Evolutionary conservation across 1,140 invertebrate genomes (phyloP).

Genomic region (Ditylenchus dipsaci): DNA sequence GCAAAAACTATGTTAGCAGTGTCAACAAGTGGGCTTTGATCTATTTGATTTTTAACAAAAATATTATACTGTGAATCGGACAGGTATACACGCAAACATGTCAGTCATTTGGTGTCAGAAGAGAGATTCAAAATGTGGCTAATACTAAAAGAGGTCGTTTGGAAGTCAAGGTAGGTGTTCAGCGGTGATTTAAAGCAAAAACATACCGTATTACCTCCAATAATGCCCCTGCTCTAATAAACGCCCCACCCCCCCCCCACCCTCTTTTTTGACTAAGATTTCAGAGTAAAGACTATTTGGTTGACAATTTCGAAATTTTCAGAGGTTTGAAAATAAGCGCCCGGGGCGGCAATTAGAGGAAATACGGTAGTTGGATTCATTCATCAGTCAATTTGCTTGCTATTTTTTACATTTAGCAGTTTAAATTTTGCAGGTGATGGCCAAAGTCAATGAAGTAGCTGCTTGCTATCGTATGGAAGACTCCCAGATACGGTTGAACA

Average conservation of each 20-base stretch:
- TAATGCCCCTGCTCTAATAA: no score
- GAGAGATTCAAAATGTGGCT: conserved; percentile 21
- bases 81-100: conserved; percentile 21
- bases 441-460: conserved; percentile 26
- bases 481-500: conserved; percentile 11
- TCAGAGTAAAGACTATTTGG: no score
- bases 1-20: not conserved
- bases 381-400: no score
- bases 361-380: no score
- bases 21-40: conserved; percentile 1
- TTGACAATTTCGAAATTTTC: no score
- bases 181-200: no score
- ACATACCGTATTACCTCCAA: not conserved
- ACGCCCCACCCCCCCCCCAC: no score
- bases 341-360: no score
- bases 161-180: conserved; percentile 13
- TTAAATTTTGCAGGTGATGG: no score
- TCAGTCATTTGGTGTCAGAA: conserved; percentile 17
- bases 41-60: not conserved
- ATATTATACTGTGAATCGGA: not conserved
- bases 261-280: no score
- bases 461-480: conserved; percentile 35
- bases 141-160: conserved; percentile 14
- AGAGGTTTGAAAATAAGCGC: no score
- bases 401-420: no score